Evolutionary conservation across 2,113 vertebrate genomes (phyloP), one percentile per base, ranked within the genome.

Genomic region (Chaetops frenatus): DNA sequence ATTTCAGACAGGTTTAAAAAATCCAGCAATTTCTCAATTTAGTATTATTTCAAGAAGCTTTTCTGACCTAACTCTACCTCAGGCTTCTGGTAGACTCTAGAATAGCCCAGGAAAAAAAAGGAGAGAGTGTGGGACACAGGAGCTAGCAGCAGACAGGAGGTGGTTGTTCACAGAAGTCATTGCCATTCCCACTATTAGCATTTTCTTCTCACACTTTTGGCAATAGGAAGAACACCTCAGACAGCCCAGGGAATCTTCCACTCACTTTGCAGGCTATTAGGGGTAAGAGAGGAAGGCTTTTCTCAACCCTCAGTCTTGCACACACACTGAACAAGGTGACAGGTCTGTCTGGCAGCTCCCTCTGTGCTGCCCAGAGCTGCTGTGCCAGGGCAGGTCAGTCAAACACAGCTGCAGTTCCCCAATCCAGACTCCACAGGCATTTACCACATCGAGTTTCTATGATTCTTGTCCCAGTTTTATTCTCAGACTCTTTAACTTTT

Each of bases 391-490:
- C 56, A 61, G 64, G 17, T 61, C 77, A 76, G 33, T 65, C 79
- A 88, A 51, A 67, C 53, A 22, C 1, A 2, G 31, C 53, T 42
- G 56, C 4, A 3, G 19, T 1, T 2, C 25, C 45, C 19, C 0
- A 1, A 9, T n/a, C 20, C 40, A 44, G 58, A 20, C 29, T 77
- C 62, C 40, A 35, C 44, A 54, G n/a, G 3, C 47, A 60, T 79
- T 81, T 36, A 53, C 35, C 60, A 62, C 51, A 48, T n/a, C 18
- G 19, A 23, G 9, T 93, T 92, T 60, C 66, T 33, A 47, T 0
- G 0, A 56, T 65, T 77, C 9, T 86, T 10, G 6, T 16, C 11
- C 42, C 22, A 22, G 48, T 60, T 65, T 88, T 82, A 56, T 86
- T 42, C 33, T 62, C 19, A 38, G 19, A 18, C 6, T 89, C 42